Conservation (phyloP, 2,797 vertebrate species). For the Allobates femoralis region DNA sequence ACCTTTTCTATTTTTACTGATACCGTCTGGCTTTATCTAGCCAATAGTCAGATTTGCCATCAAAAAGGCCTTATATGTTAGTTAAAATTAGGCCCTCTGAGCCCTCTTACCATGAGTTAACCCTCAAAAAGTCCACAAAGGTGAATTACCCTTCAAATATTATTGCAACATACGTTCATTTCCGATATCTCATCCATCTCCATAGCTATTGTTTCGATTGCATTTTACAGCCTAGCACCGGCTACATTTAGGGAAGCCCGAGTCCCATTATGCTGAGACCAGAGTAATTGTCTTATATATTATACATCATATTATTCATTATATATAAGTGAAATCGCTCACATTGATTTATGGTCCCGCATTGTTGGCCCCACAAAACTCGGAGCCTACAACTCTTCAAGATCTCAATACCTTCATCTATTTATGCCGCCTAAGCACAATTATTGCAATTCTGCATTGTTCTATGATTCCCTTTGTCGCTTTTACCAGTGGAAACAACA, state of each 20-base stretch:
- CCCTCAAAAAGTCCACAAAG: not conserved
- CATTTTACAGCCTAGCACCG: constrained; percentile 30
- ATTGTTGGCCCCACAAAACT: constrained; percentile 47
- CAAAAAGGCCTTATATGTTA: not conserved
- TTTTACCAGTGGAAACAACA: not conserved
- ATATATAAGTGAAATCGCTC: constrained; percentile 62
- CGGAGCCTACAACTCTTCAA: constrained; percentile 41
- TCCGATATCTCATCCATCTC: constrained; percentile 55
- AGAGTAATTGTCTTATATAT: constrained; percentile 62
- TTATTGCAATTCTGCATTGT: constrained; percentile 63
- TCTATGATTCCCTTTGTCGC: constrained; percentile 49
- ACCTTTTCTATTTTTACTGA: too few species aligned
- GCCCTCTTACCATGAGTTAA: not conserved
- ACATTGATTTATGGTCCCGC: constrained; percentile 58
- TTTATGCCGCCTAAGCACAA: constrained; percentile 55
- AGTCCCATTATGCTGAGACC: constrained; percentile 48
- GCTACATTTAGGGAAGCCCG: constrained; percentile 39
- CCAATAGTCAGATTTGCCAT: not conserved
- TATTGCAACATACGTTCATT: constrained; percentile 1
- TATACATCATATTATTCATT: constrained; percentile 64
- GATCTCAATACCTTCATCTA: constrained; percentile 45
- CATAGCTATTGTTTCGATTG: constrained; percentile 42
- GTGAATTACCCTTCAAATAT: constrained; percentile 1
- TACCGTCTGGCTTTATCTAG: not conserved
- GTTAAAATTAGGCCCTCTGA: not conserved